phyloP scores from a whole-genome alignment of 2,797 vertebrate species.

The Spinus pinus region DNA sequence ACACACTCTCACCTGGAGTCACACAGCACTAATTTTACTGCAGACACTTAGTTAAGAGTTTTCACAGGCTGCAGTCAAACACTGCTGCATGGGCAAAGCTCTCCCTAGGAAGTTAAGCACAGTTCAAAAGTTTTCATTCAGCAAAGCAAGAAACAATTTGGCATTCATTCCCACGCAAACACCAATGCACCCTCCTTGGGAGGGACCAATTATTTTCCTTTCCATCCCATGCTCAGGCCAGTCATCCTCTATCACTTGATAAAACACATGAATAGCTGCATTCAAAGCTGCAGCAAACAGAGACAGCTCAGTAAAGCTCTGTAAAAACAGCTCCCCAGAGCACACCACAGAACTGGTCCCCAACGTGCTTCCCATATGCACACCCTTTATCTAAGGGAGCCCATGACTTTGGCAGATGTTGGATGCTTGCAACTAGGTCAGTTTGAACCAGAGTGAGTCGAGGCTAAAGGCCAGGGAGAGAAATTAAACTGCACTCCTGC shows the following conservation, averaged over 20 bases:
- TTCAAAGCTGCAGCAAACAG: neutral
- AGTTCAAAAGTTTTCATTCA: constrained; percentile 22
- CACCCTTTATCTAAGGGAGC: neutral
- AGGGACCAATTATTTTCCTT: constrained; percentile 61
- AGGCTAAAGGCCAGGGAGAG: constrained; percentile 47
- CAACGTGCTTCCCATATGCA: neutral
- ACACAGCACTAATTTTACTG: neutral
- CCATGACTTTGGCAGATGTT: constrained; percentile 50
- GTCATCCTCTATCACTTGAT: constrained; percentile 7
- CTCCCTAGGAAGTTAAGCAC: neutral
- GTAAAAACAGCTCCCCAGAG: neutral
- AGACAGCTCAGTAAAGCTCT: constrained; percentile 11
- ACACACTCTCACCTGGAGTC: neutral
- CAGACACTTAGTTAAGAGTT: neutral
- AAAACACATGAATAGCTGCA: constrained; percentile 5
- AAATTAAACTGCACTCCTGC: constrained; percentile 26
- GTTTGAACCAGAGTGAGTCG: neutral
- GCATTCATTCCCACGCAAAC: constrained; percentile 30
- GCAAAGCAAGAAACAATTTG: constrained; percentile 29
- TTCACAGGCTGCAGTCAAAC: neutral
- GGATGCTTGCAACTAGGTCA: constrained; percentile 65
- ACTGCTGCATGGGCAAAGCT: neutral
- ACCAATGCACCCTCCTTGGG: constrained; percentile 2
- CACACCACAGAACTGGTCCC: neutral
- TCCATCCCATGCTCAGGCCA: neutral